A percentile compares a stretch with the other conserved stretches of the same genome.
phyloP scores from a whole-genome alignment of 2,888 invertebrate genomes.

The Platerodrilus igneus region DNA sequence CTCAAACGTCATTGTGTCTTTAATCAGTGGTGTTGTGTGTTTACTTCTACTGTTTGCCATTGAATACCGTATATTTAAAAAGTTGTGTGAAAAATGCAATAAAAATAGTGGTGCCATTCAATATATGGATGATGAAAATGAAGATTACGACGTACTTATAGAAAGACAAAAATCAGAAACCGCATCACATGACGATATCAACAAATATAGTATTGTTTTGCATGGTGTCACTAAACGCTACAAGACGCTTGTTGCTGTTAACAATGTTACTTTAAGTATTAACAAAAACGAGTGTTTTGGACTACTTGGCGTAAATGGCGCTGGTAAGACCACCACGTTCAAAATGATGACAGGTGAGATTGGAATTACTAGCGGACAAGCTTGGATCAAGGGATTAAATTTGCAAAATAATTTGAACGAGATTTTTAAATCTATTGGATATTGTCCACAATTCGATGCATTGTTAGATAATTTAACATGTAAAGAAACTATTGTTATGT shows the following conservation, averaged over 20 bases:
- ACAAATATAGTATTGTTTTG: conserved; percentile 55
- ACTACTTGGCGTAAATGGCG: conserved; percentile 74
- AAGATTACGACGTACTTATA: too few species aligned
- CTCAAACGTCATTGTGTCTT: too few species aligned
- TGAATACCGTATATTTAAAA: too few species aligned
- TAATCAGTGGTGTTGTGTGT: too few species aligned
- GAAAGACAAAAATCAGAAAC: too few species aligned
- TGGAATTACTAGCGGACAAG: conserved; percentile 63
- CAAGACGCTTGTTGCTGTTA: conserved; percentile 67
- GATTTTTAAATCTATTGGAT: conserved; percentile 58
- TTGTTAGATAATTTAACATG: conserved; percentile 54
- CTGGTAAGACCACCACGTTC: conserved; percentile 85
- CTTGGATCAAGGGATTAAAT: conserved; percentile 52
- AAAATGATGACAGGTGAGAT: conserved; percentile 87
- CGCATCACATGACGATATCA: too few species aligned
- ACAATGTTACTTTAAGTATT: conserved; percentile 57
- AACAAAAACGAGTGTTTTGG: conserved; percentile 72
- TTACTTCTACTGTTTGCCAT: too few species aligned
- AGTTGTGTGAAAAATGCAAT: too few species aligned
- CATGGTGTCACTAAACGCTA: conserved; percentile 70
- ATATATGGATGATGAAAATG: too few species aligned
- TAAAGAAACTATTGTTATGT: conserved; percentile 52
- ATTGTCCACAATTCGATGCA: conserved; percentile 58
- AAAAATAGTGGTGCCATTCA: too few species aligned
- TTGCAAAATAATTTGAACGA: conserved; percentile 51